Evolutionary conservation across 2,888 invertebrate genomes (phyloP).

Genomic region (Acrocera orbiculus): DNA sequence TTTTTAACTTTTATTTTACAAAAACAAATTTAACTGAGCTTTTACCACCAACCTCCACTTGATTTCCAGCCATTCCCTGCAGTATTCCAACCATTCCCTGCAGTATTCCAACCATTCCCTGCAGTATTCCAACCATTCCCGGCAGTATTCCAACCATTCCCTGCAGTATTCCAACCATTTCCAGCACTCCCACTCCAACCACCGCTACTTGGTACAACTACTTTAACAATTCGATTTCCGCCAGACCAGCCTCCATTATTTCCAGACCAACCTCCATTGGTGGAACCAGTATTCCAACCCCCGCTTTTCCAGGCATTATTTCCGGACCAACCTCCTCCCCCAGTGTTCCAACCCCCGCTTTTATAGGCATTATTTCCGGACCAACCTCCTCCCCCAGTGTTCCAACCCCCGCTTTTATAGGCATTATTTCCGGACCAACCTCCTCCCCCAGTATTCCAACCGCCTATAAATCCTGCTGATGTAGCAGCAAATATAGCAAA

Average conservation of each 20-base stretch:
- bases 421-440: slow-evolving; percentile 14
- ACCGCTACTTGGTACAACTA: too few species aligned
- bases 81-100: too few species aligned
- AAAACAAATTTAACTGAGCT: too few species aligned
- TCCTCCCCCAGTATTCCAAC: slow-evolving; percentile 12
- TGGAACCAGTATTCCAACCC: slow-evolving; percentile 12
- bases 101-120: too few species aligned
- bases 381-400: slow-evolving; percentile 10
- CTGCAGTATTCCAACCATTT: too few species aligned
- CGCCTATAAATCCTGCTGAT: slow-evolving; percentile 8
- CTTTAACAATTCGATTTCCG: slow-evolving; percentile 5
- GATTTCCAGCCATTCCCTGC: too few species aligned
- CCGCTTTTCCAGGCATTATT: slow-evolving; percentile 11
- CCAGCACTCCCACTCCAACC: too few species aligned
- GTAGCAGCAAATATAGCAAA: background rate
- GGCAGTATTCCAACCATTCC: too few species aligned
- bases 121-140: too few species aligned
- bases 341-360: background rate
- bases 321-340: background rate
- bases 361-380: background rate
- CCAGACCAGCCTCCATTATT: slow-evolving; percentile 11
- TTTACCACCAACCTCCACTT: too few species aligned
- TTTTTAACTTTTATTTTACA: too few species aligned
- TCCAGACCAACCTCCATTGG: slow-evolving; percentile 10
- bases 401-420: slow-evolving; percentile 11